These are phyloP conservation scores for Latheticus oryzae DNA, from an alignment of 2,888 invertebrate genomes.

Conservation along the genomic window DNA sequence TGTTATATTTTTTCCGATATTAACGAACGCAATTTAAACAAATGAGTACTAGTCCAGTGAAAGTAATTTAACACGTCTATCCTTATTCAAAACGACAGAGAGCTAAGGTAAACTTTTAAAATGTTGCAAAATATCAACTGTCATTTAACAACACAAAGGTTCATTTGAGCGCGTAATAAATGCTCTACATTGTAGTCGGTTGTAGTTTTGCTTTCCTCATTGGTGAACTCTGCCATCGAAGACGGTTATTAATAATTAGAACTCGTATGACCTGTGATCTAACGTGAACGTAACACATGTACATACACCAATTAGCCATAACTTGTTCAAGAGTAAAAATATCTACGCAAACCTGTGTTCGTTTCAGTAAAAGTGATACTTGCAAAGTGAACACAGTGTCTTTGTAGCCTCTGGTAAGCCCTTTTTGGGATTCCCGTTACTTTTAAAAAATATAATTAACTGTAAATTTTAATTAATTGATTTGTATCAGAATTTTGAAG, in stretches of 20 bases:
- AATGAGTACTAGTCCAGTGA: constrained; percentile 25
- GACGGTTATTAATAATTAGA: constrained; percentile 23
- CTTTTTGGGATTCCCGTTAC: constrained; percentile 4
- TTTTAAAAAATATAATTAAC: constrained; percentile 11
- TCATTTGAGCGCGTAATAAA: constrained; percentile 44
- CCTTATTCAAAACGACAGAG: constrained; percentile 37
- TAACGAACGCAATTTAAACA: constrained; percentile 20
- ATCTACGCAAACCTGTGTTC: constrained; percentile 18
- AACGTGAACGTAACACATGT: constrained; percentile 26
- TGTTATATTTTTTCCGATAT: constrained; percentile 9
- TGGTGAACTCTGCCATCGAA: constrained; percentile 31
- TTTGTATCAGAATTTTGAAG: constrained; percentile 13
- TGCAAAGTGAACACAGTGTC: background rate
- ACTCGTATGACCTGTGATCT: constrained; percentile 23
- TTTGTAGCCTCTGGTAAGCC: constrained; percentile 14
- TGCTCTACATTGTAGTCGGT: constrained; percentile 45
- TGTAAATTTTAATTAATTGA: constrained; percentile 20
- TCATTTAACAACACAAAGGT: constrained; percentile 44
- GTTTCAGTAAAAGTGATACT: constrained; percentile 26
- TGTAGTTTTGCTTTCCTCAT: constrained; percentile 27
- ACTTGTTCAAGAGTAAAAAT: constrained; percentile 18
- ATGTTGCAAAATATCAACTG: constrained; percentile 48
- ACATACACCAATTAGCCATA: constrained; percentile 15
- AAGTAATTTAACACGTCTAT: constrained; percentile 34
- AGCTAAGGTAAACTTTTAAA: constrained; percentile 26